Base-by-base conservation (phyloP, 2,888 invertebrate species). In the Cantharis flavilabris region DNA sequence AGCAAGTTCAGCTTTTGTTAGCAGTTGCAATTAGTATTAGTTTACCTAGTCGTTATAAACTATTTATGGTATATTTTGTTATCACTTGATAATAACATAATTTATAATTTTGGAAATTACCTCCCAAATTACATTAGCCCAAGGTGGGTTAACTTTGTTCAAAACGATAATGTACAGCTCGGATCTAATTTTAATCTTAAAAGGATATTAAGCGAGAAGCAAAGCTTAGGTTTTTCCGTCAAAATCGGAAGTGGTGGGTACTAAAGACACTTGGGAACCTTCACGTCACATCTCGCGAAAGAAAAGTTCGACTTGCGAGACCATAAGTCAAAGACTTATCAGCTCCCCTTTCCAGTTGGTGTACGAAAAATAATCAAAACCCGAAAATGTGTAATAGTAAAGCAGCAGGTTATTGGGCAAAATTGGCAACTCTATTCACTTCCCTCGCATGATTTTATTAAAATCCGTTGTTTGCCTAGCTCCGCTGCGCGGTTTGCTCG, bases 1-100 rank as follows among this genome's bases (percentile, higher is more conserved):
- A 78, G 23, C 69, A 71, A 64, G 78, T 76, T 23, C 77, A 76
- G 80, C 79, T 80, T 79, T 81, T 81, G 80, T 81, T 81, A 75
- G 81, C 79, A 75, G 75, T 79, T 80, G 79, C 79, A 81, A 81
- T 80, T 80, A 80, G 80, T 26, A 28, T 14, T 23, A 67, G 65
- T 67, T 70, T 76, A 73, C 76, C 73, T 78, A 69, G 69, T 74
- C 62, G 67, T 75, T 75, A 75, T 28, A 72, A 69, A 71, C 74
- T 77, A 69, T 77, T 77, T 77, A 77, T 77, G 72, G 70, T 77
- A 67, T 67, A 70, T 64, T 74, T 73, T 70, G 72, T 72, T 69
- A 62, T 71, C 71, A 65, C 69, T 71, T 33, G 72, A 72, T 77
- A 72, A 75, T 69, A 49, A 67, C 33, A 10, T 73, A 70, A 76